Base-by-base conservation (phyloP, 2,797 vertebrate species). In the Myotis vivesi region DNA sequence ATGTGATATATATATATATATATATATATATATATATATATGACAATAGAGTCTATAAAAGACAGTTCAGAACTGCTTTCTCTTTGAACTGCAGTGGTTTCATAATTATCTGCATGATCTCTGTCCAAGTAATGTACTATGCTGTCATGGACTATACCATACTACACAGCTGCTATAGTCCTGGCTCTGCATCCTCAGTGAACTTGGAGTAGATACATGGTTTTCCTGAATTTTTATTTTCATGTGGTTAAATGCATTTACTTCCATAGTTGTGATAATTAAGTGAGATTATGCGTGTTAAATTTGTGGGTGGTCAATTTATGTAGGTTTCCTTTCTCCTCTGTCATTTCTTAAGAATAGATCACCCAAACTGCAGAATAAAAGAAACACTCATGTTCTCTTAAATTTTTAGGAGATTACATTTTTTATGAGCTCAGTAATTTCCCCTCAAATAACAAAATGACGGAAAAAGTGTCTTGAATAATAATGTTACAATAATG, bases 391-490 rank as follows among this genome's bases (percentile, higher is more conserved):
- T 79, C 6, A 8, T n/a, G 9, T 8, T 84, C 38, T 72, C 5
- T 92, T 51, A 46, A 71, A 41, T 38, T 87, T 86, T 77, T 75
- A 96, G 44, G 38, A 22, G 22, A 81, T 23, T 68, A 71, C 20
- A 55, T 59, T 91, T 92, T 88, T 72, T 83, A 53, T 82, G 87
- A 87, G 38, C 10, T 38, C 13, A 46, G 57, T 7, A 68, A 71
- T 94, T 93, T 66, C n/a, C 28, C 46, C 38, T 95, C 23, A 92
- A 91, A 82, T 80, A 92, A 92, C 46, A 86, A 84, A 79, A 77
- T 76, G n/a, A 51, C 28, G 81, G 15, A 17, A 89, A 93, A 94
- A 36, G 5, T 46, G 59, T 51, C 4, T 83, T 77, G 49, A 82
- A 92, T 86, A 81, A 36, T 57, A 73, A 71, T 25, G 44, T 75